Percentiles rank a stretch among this genome's conserved stretches.
phyloP scores from a whole-genome alignment of 2,113 vertebrate species.

The Dipodomys merriami region DNA sequence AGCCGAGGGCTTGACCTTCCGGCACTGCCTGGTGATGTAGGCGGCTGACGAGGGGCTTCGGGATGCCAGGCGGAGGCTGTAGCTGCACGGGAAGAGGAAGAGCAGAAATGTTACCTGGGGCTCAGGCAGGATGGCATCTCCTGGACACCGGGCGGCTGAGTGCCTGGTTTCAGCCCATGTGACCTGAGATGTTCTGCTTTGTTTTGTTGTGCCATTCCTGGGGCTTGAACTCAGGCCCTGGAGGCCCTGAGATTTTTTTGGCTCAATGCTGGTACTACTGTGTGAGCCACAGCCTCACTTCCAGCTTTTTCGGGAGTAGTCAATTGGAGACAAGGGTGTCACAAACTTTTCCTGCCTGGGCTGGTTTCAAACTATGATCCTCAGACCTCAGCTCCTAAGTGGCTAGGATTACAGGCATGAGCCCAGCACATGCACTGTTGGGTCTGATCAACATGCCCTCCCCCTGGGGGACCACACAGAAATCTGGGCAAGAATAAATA shows the following conservation, averaged over 20 bases:
- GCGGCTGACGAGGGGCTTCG: constrained; percentile 79
- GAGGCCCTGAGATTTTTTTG: too few relatives aligned
- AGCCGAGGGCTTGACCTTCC: constrained; percentile 75
- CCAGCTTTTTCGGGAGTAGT: too few relatives aligned
- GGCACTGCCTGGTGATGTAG: constrained; percentile 79
- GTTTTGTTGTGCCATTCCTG: too few relatives aligned
- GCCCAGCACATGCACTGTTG: accelerated
- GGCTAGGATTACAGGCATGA: too few relatives aligned
- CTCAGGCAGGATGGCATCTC: background rate
- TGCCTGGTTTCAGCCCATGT: accelerated
- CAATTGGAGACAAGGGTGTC: too few relatives aligned
- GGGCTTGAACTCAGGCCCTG: too few relatives aligned
- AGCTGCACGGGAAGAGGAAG: constrained; percentile 77
- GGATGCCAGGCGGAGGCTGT: constrained; percentile 85
- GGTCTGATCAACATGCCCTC: accelerated
- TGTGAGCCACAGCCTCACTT: too few relatives aligned
- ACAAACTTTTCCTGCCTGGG: too few relatives aligned
- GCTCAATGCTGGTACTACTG: too few relatives aligned
- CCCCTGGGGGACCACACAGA: background rate
- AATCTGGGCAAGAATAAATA: accelerated
- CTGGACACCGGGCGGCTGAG: background rate
- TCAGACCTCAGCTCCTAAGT: too few relatives aligned
- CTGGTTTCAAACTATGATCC: too few relatives aligned
- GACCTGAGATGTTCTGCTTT: too few relatives aligned
- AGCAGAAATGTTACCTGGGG: background rate